Conservation (phyloP, 2,797 vertebrate genomes). For the Sebastes minor region DNA sequence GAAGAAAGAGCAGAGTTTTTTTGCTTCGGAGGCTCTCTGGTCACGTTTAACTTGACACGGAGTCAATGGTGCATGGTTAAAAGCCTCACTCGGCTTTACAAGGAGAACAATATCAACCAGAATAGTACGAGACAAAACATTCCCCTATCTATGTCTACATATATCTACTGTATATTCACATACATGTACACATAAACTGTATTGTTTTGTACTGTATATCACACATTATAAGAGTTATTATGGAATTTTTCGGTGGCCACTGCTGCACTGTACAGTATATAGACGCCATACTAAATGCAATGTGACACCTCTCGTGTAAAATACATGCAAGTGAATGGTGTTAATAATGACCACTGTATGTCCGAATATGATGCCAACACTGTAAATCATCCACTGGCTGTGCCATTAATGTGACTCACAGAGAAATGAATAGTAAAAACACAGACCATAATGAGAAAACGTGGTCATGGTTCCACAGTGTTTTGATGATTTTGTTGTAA, state of each 20-base stretch:
- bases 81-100: conserved; percentile 15
- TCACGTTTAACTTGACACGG: conserved; percentile 4
- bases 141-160: conserved; percentile 59
- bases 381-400: conserved; percentile 63
- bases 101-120: conserved; percentile 45
- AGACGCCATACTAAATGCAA: conserved; percentile 68
- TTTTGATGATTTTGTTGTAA: conserved; percentile 48
- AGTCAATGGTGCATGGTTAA: conserved; percentile 42
- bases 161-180: conserved; percentile 67
- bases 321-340: conserved; percentile 63
- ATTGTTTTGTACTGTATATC: conserved; percentile 77
- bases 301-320: conserved; percentile 67
- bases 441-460: conserved; percentile 20
- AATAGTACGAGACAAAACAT: conserved; percentile 40
- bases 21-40: conserved; percentile 17
- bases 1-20: conserved; percentile 27
- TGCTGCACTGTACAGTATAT: conserved; percentile 72
- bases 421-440: conserved; percentile 30
- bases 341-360: conserved; percentile 55
- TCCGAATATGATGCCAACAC: conserved; percentile 58
- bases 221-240: conserved; percentile 66
- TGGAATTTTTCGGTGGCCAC: conserved; percentile 55
- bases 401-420: conserved; percentile 70
- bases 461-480: conserved; percentile 39
- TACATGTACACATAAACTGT: conserved; percentile 63